Base-by-base conservation (phyloP, 2,113 vertebrate species). In the Plecotus auritus region DNA sequence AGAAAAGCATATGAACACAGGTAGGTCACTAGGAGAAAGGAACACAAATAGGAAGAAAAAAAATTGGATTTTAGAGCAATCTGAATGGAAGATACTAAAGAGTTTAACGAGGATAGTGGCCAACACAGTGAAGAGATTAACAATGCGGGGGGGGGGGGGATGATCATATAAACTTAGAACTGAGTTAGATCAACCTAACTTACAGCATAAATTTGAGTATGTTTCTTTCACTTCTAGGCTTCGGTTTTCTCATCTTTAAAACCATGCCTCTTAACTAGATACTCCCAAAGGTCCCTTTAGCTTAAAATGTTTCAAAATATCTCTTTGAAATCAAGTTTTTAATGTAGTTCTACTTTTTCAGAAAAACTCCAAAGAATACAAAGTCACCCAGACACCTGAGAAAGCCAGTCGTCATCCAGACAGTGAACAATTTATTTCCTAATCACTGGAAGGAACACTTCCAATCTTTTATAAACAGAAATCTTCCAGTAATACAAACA, bases 401-500 rank as follows among this genome's bases (percentile, higher is more conserved):
- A 96, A 87, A 92, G 69, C 81, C 85, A 42, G 32, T 82, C 9
- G 11, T 92, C 69, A 95, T 96, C 91, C 96, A 95, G 96, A 95
- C 47, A 72, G 64, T 80, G 95, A 96, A 74, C 49, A 88, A 81
- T 51, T 73, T 94, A 74, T 94, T 95, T 90, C 86, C 95, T 95
- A 81, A 83, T 78, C 73, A 56, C 40, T 93, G 76, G 56, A 47
- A 72, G 32, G 54, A 95, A 87, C 28, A 64, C 2, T 70, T 84
- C 49, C 47, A 94, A 54, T 76, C 16, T 93, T 95, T 96, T 95
- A 96, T 91, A 97, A 96, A 96, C 95, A 95, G 94, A 97, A 96
- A 94, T 91, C 35, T 87, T 91, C 89, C 80, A 95, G 64, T 77
- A 95, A 93, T 72, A 85, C 42, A 95, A 97, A 88, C 78, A 96